Evolutionary conservation across 2,888 invertebrate genomes (phyloP).

Genomic region (Luperina nickerlii): DNA sequence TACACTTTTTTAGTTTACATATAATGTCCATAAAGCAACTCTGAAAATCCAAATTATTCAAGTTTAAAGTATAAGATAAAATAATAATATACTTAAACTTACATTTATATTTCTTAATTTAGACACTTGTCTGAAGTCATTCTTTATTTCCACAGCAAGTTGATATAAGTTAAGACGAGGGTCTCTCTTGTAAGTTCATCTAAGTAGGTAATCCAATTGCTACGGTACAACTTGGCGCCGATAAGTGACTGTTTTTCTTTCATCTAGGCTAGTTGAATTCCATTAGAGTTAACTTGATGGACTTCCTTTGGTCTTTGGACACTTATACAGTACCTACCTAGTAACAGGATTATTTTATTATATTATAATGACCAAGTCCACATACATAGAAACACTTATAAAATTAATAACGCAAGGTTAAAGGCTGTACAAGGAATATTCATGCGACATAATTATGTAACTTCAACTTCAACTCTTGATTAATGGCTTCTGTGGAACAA

Average conservation of each 20-base stretch:
- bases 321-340: not conserved
- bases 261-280: conserved; percentile 44
- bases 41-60: too few species aligned
- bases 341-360: not conserved
- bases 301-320: not conserved
- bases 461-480: too few species aligned
- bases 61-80: not conserved
- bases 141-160: conserved; percentile 19
- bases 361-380: too few species aligned
- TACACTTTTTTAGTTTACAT: not conserved
- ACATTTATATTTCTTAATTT: not conserved
- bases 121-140: not conserved
- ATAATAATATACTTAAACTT: not conserved
- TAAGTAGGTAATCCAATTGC: conserved; percentile 56
- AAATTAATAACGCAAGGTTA: too few species aligned
- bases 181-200: conserved; percentile 18
- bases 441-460: too few species aligned
- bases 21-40: not conserved
- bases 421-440: too few species aligned
- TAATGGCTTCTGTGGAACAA: too few species aligned
- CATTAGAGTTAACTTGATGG: conserved; percentile 32
- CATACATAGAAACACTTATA: too few species aligned
- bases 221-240: conserved; percentile 16
- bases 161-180: conserved; percentile 16
- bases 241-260: conserved; percentile 53